Base-by-base conservation (phyloP, 2,888 invertebrate species). In the Crocallis elinguaria region DNA sequence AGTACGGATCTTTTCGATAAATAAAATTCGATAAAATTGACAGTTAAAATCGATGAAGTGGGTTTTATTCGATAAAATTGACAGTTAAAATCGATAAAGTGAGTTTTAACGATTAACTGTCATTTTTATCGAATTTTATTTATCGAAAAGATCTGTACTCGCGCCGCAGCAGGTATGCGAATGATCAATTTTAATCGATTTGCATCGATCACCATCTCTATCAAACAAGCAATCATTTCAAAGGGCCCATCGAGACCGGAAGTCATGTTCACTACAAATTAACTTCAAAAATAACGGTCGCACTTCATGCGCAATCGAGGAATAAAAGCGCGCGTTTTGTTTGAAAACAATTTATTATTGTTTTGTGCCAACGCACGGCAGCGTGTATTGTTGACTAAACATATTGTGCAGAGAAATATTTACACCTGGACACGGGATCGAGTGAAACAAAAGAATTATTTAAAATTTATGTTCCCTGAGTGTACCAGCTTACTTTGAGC, bases 381-480 rank as follows among this genome's bases (percentile, higher is more conserved):
- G 37, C 7, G 38, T 3, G 46, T 36, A 57, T 64, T 64, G 62
- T 64, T 62, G 62, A 51, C 25, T 37, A 14, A 60, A 62, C 58
- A 49, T 36, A 43, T 57, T 43, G 42, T 37, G 16, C 21, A 39
- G 36, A 44, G 8, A 1, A 2, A 14, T 8, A 3, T 35, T 43
- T 49, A 43, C 64, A 62, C 62, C 64, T 64, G 64, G 64, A 42
- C 14, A 11, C 19, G 14, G 8, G 29, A 23, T 11, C 1, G 0
- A 6, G 5, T 5, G 3, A 29, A 29, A 27, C 27, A 27, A 27
- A n/a, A 27, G 27, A 8, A 2, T n/a, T 27, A 27, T 27, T 27
- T 27, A 9, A 27, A 9, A 27, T n/a, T n/a, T n/a, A n/a, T n/a
- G n/a, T n/a, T n/a, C n/a, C n/a, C n/a, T n/a, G n/a, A n/a, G n/a